These are phyloP conservation scores for Eremophila alpestris DNA, from an alignment of 2,797 vertebrate species.

Conservation along the genomic window DNA sequence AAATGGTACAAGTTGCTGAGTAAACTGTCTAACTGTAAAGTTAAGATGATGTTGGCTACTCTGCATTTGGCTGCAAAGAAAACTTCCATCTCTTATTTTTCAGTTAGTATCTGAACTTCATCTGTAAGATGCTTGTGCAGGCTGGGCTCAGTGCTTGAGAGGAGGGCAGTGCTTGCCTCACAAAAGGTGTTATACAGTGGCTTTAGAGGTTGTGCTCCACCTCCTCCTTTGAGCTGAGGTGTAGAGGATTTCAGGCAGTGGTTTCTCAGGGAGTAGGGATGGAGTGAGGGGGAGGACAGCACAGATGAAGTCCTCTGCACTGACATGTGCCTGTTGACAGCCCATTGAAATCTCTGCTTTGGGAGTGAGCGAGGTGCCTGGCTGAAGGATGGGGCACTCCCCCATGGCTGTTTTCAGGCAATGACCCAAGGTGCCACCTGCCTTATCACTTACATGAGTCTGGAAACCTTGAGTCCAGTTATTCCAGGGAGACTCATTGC, in stretches of 20 bases:
- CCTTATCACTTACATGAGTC: neutral
- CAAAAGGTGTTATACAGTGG: neutral
- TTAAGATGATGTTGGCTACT: neutral
- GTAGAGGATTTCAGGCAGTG: neutral
- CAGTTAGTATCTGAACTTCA: neutral
- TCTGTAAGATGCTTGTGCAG: neutral
- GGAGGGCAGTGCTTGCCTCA: neutral
- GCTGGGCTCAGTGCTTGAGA: neutral
- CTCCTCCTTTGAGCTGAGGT: neutral
- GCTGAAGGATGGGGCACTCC: accelerated
- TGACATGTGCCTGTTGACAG: neutral
- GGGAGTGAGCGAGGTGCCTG: neutral
- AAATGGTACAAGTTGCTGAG: neutral
- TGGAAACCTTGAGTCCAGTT: neutral
- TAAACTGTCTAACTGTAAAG: neutral
- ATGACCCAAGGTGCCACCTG: neutral
- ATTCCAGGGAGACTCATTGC: neutral
- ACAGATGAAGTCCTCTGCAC: neutral
- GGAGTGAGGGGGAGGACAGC: neutral
- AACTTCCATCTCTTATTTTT: neutral
- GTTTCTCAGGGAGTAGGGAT: neutral
- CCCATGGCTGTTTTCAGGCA: neutral
- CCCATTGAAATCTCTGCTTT: neutral
- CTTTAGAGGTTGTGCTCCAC: neutral
- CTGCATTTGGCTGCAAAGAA: neutral